These are phyloP conservation scores for Eupristina koningsbergeri DNA, from an alignment of 1,140 invertebrate genomes.

Conservation along the genomic window DNA sequence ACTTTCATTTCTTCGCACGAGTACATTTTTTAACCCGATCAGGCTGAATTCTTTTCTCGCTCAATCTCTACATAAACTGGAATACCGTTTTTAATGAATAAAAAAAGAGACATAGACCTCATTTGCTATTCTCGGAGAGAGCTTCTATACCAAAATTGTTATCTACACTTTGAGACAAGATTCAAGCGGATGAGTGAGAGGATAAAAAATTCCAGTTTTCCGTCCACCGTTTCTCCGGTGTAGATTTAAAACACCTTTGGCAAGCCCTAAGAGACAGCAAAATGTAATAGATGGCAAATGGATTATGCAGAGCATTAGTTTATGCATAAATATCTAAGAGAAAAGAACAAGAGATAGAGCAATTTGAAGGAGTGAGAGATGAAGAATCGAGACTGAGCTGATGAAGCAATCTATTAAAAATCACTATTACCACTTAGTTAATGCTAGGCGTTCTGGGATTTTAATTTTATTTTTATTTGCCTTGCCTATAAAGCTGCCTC, in stretches of 20 bases:
- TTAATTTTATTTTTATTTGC: not conserved
- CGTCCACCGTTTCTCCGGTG: conserved; percentile 1
- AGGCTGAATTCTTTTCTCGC: not conserved
- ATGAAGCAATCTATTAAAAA: conserved; percentile 21
- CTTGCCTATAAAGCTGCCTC: not conserved
- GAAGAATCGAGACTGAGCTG: not conserved
- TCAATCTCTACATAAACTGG: not conserved
- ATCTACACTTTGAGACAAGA: conserved; percentile 17
- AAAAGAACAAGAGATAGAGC: too few relatives aligned
- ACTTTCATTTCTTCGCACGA: not conserved
- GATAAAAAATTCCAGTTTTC: conserved; percentile 34
- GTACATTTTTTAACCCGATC: conserved; percentile 19
- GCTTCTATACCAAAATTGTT: not conserved
- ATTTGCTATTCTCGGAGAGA: conserved; percentile 29
- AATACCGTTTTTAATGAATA: conserved; percentile 15
- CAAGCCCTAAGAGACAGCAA: conserved; percentile 4
- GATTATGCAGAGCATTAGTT: conserved; percentile 1
- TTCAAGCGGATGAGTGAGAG: conserved; percentile 9
- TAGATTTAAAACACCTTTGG: not conserved
- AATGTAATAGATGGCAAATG: conserved; percentile 33
- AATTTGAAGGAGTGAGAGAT: not conserved
- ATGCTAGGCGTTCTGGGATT: not conserved
- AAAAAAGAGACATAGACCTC: conserved; percentile 28
- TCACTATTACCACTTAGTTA: not conserved
- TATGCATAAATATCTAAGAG: not conserved